Evolutionary conservation across 2,113 vertebrate genomes (phyloP).

Genomic region (Rhea pennata): DNA sequence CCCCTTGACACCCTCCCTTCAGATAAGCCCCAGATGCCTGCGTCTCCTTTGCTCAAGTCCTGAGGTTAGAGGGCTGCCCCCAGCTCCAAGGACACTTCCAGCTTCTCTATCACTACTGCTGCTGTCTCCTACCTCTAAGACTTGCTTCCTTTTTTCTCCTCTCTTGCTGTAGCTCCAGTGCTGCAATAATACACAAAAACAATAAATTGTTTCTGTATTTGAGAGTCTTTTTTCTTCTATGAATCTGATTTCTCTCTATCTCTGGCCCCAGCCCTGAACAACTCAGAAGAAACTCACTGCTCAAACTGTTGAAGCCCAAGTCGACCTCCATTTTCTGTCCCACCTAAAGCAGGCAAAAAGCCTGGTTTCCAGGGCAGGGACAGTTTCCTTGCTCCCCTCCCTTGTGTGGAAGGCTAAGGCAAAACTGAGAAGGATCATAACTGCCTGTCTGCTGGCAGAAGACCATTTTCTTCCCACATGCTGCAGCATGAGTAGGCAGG

Average conservation of each 20-base stretch:
- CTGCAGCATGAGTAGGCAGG: neutral
- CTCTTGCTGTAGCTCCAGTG: neutral
- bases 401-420: neutral
- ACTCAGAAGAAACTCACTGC: neutral
- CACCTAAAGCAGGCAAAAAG: neutral
- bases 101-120: neutral
- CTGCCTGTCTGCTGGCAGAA: neutral
- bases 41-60: neutral
- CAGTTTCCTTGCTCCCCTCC: neutral
- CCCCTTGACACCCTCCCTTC: too few relatives aligned
- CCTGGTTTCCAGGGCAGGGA: neutral
- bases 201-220: constrained; percentile 26
- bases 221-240: neutral
- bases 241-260: neutral
- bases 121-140: neutral
- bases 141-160: neutral
- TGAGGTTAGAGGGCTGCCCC: neutral
- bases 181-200: neutral
- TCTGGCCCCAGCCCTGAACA: neutral
- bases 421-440: neutral
- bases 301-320: neutral
- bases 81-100: neutral
- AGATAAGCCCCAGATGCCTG: neutral
- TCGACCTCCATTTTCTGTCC: neutral
- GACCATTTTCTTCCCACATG: fast-evolving